Conservation (phyloP, 2,888 invertebrate species). For the Pomacea canaliculata region DNA sequence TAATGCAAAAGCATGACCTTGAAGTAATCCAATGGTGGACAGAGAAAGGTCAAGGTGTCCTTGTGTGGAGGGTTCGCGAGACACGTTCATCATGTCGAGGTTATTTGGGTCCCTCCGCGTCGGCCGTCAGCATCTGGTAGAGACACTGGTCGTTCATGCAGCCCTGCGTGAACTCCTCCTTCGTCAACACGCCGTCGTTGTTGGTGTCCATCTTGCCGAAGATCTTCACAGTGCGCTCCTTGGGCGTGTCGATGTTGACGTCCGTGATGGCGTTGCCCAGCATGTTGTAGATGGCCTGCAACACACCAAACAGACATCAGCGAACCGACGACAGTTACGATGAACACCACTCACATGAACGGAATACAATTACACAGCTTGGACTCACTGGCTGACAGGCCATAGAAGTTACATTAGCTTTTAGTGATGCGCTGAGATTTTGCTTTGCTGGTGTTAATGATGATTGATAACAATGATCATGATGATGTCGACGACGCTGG, state of each 20-base stretch:
- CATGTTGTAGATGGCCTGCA: conserved; percentile 99
- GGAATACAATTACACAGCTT: too few species aligned
- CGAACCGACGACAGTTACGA: too few species aligned
- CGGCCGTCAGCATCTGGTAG: conserved; percentile 68
- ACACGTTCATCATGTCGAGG: background rate
- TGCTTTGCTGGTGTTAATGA: too few species aligned
- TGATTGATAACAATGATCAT: too few species aligned
- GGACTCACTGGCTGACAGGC: too few species aligned
- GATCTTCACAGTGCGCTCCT: conserved; percentile 97
- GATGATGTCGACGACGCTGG: too few species aligned
- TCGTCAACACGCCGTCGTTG: conserved; percentile 97
- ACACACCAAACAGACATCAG: conserved; percentile 34
- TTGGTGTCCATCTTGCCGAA: conserved; percentile 99
- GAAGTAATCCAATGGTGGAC: too few species aligned
- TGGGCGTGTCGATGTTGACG: conserved; percentile 75
- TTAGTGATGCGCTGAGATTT: too few species aligned
- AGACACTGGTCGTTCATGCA: conserved; percentile 85
- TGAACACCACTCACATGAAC: too few species aligned
- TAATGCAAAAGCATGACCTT: too few species aligned
- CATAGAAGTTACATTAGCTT: too few species aligned
- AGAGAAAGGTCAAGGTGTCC: too few species aligned
- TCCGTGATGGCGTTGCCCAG: conserved; percentile 80
- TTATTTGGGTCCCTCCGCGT: conserved; percentile 51
- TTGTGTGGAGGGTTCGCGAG: background rate
- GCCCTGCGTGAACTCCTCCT: conserved; percentile 97